Evolutionary conservation across 1,140 invertebrate species (phyloP), one percentile per base, ranked within the genome.

Genomic region (Drosophila pachea): DNA sequence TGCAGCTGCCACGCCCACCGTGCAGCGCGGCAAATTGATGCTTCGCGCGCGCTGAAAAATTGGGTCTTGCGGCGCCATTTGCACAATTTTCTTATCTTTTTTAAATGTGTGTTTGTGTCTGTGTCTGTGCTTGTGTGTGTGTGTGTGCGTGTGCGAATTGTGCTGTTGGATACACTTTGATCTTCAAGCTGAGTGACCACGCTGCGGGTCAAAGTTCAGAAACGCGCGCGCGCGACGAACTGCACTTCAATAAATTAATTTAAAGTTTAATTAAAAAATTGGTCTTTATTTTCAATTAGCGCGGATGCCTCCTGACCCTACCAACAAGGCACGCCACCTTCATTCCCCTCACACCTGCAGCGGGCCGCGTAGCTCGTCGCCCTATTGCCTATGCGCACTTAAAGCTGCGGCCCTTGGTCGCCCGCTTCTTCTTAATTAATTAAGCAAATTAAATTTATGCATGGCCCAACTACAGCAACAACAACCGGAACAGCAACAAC

Each of bases 241-340:
- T 75, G 73, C 79, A 84, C 79, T 83, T 84, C 79, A 84, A 83
- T 83, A 84, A 83, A 83, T 84, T 83, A 84, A 83, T 84, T 83
- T 83, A 78, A 83, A 84, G 68, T 84, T 83, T 84, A 83, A 83
- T 83, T 84, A 83, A 84, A 83, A 84, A 83, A 83, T 84, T 83
- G 79, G 79, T 76, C 79, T 78, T 83, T 83, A 83, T 83, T 83
- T 83, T 83, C 79, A 83, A 83, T 83, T 83, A 83, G 75, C 67
- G 63, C 66, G 38, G 58, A 64, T 50, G 40, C 40, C 40, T 52
- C 56, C 55, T 65, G 64, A 31, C 56, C 61, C 49, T 3, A 47
- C 16, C 16, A 7, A 8, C 43, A 11, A 11, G 36, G 11, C 9
- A 9, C 4, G 12, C 56, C 56, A 9, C 42, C 35, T 16, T 14